Conservation (phyloP, 2,113 vertebrate genomes). For the Neomonachus schauinslandi region DNA sequence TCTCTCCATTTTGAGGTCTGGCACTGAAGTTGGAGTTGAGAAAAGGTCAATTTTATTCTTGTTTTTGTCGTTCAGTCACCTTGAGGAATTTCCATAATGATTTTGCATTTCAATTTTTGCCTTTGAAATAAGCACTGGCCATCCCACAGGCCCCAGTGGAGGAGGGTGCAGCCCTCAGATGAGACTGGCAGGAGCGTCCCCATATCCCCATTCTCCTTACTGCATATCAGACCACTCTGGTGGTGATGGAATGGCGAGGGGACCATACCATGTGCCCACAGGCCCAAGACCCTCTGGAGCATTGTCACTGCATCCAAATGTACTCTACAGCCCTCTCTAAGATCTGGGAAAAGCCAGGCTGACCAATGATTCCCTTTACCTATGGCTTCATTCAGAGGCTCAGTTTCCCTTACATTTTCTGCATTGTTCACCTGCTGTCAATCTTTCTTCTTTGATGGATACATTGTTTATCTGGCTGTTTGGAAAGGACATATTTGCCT, state of each 20-base stretch:
- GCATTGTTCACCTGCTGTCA: neutral
- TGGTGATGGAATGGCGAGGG: neutral
- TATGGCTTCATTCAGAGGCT: neutral
- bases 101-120: neutral
- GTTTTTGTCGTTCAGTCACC: neutral
- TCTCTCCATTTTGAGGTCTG: neutral
- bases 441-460: neutral
- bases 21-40: neutral
- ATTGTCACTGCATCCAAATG: neutral
- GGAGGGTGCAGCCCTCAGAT: neutral
- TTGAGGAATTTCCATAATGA: neutral
- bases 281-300: neutral
- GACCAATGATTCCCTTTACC: neutral
- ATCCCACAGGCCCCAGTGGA: neutral
- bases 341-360: neutral
- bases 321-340: neutral
- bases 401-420: neutral
- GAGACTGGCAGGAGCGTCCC: neutral
- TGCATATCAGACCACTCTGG: neutral
- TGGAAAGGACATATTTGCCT: neutral
- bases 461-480: neutral
- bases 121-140: neutral
- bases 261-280: too few species aligned
- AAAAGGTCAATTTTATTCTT: neutral
- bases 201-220: fast-evolving